Evolutionary conservation across 2,797 vertebrate species (phyloP), one percentile per base, ranked within the genome.

Genomic region (Hyperoplus lanceolatus): DNA sequence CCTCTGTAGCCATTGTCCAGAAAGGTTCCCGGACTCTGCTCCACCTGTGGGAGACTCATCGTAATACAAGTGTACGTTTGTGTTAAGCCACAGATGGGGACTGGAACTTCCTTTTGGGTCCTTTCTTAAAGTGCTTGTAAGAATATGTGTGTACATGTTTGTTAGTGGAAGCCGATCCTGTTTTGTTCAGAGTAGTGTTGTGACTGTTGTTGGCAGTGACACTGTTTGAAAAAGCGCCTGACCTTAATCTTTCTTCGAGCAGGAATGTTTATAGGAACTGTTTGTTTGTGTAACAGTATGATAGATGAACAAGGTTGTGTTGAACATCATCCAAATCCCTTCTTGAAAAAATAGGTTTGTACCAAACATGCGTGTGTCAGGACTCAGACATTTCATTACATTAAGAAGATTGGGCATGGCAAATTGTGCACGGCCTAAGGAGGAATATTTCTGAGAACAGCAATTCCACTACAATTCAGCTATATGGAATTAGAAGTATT

Each of bases 1-100:
- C 79, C 66, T 87, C 75, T 72, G 57, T 62, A 45, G 66, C 86
- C 75, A 72, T 82, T 77, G 81, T 84, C 76, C 69, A 66, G 45
- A 56, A 65, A 6, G 0, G 43, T n/a, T 66, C 36, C 45, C 58
- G 69, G 69, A 73, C 84, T 68, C 60, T 3, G 75, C 58, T 76
- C 71, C 46, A 36, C 58, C 69, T 8, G 1, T 1, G 3, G 75
- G 67, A 69, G n/a, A 50, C 59, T 69, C 59, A 54, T 38, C 46
- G 38, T 59, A 65, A 41, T 64, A 49, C 67, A 75, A 42, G 36
- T 60, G 48, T 63, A 48, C 4, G 5, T 68, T 1, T 29, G 43
- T 59, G 48, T 78, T 61, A 67, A 5, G 38, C 14, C 8, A 21
- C 8, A 50, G 16, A 43, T 18, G 14, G 15, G 36, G 29, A 39